Base-by-base conservation (phyloP, 2,113 vertebrate species). In the Dermatemys mawii region DNA sequence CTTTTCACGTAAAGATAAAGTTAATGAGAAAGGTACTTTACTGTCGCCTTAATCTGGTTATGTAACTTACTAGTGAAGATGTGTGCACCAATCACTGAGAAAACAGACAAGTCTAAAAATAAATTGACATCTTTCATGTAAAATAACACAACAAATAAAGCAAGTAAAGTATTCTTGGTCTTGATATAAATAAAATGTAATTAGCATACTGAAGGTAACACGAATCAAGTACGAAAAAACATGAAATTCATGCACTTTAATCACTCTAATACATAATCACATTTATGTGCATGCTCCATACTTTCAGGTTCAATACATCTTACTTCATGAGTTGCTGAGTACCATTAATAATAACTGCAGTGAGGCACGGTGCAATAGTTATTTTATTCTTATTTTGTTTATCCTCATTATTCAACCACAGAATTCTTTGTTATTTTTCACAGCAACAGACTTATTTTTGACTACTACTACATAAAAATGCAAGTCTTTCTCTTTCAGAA, bases 271-370 rank as follows among this genome's bases (percentile, higher is more conserved):
- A 94, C 84, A 83, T 94, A 70, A 78, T 50, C 67, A 86, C 88
- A 83, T 21, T 92, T 49, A 26, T 1, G 51, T 17, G 2, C 32
- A 63, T 57, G 11, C 12, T 87, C 92, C 86, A 81, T 29, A 84
- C 87, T 95, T 95, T 93, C 73, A 85, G 76, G 73, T 86, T 96
- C 76, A 83, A 49, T 60, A 88, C 27, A 83, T 76, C 26, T 80
- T 78, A 73, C 67, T 93, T 89, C 85, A 90, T n/a, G 21, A 96
- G 41, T 87, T 90, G 70, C 75, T 96, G n/a, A 79, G 35, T 67
- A 90, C 0, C 11, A 92, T 88, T 93, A 92, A 78, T 90, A 84
- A 87, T 73, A 84, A 84, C 78, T 80, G 27, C 13, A 84, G 55
- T 86, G 78, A 29, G 91, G n/a, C 38, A 91, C 32, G 81, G 22